These are phyloP conservation scores for Papilio protenor DNA, from an alignment of 2,888 invertebrate species.

Conservation along the genomic window DNA sequence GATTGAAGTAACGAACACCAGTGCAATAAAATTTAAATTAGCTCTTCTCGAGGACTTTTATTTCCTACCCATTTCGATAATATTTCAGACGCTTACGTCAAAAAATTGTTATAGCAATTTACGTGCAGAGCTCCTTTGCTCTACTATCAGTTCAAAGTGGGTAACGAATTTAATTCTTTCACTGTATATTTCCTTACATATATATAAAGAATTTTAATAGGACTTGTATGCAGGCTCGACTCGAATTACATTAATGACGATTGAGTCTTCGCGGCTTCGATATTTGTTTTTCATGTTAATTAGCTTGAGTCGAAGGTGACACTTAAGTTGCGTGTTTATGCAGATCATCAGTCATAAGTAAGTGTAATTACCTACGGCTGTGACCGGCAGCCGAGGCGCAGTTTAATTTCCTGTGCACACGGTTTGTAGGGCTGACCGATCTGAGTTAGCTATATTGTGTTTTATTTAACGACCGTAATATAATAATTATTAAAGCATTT, in stretches of 20 bases:
- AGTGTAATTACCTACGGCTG: constrained; percentile 57
- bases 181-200: background rate
- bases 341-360: constrained; percentile 48
- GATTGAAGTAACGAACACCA: background rate
- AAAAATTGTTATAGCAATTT: background rate
- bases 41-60: background rate
- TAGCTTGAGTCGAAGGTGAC: constrained; percentile 7
- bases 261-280: constrained; percentile 30
- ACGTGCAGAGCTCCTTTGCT: background rate
- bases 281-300: constrained; percentile 43
- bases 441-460: background rate
- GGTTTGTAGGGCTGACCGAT: constrained; percentile 44
- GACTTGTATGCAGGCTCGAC: background rate
- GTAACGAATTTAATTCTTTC: background rate
- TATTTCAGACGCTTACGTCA: background rate
- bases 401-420: constrained; percentile 71
- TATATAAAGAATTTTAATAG: constrained; percentile 1
- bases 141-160: background rate
- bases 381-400: constrained; percentile 55
- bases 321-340: constrained; percentile 40
- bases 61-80: background rate
- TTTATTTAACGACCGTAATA: background rate
- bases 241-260: constrained; percentile 27
- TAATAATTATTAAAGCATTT: background rate
- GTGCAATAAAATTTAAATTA: constrained; percentile 33